Percentiles rank a stretch among this genome's conserved stretches.
Evolutionary conservation across 2,113 vertebrate genomes (phyloP).

Genomic region (Dendrocopos noguchii): DNA sequence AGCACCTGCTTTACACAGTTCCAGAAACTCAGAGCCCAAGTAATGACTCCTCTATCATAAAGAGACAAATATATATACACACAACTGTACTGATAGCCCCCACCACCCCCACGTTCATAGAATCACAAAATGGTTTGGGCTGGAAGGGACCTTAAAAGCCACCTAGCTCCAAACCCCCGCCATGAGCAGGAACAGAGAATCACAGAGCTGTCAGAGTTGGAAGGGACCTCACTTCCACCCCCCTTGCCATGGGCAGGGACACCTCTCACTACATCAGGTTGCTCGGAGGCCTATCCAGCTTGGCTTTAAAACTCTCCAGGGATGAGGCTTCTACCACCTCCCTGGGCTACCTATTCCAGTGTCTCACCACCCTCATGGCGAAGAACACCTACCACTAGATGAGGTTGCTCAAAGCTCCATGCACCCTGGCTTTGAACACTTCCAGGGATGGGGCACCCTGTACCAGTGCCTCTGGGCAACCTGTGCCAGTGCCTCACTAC

Average conservation of each 20-base stretch:
- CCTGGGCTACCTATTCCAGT: too few relatives aligned
- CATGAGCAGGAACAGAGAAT: not conserved
- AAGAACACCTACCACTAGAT: not conserved
- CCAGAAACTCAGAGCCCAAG: not conserved
- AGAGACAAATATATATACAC: not conserved
- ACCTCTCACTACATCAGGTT: not conserved
- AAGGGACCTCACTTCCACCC: not conserved
- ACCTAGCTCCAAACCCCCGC: not conserved
- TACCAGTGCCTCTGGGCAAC: too few relatives aligned
- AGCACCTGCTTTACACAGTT: rapidly evolving
- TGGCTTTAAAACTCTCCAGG: not conserved
- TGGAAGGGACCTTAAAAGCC: not conserved
- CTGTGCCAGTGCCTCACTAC: too few relatives aligned
- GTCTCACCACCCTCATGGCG: not conserved
- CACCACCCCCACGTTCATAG: not conserved
- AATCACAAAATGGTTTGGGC: not conserved
- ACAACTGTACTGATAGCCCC: not conserved
- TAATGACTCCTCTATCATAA: not conserved
- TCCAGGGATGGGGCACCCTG: not conserved
- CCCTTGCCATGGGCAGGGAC: not conserved
- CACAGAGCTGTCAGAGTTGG: not conserved
- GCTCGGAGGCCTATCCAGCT: not conserved
- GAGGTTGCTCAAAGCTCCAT: not conserved
- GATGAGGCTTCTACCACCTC: too few relatives aligned
- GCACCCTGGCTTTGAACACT: not conserved